A percentile compares a stretch with the other conserved stretches of the same genome.
These are phyloP conservation scores for Macrotrachela quadricornifera DNA, from an alignment of 1,140 invertebrate species.

Conservation along the genomic window DNA sequence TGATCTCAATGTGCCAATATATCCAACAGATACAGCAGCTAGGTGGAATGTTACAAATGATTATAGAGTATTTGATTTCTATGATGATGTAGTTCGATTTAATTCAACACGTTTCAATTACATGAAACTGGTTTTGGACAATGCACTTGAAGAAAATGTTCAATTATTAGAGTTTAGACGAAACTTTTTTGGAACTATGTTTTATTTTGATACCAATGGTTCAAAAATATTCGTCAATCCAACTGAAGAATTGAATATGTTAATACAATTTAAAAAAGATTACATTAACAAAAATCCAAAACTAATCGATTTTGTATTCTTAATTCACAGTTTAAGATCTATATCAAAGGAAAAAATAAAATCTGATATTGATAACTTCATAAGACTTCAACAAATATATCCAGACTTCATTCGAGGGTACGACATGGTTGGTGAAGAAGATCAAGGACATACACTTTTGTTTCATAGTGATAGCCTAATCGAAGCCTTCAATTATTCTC, in stretches of 20 bases:
- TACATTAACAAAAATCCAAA: constrained; percentile 2
- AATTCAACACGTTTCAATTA: constrained; percentile 4
- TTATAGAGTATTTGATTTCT: constrained; percentile 2
- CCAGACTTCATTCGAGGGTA: constrained; percentile 13
- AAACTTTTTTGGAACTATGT: constrained; percentile 1
- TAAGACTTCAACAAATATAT: constrained; percentile 11
- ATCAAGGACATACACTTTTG: constrained; percentile 14
- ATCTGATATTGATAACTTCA: background rate
- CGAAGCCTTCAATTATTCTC: background rate
- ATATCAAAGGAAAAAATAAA: too few relatives aligned
- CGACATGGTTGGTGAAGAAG: constrained; percentile 16
- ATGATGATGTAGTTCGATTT: background rate
- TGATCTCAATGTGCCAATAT: constrained; percentile 1
- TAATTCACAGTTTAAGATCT: background rate
- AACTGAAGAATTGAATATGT: background rate
- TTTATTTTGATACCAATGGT: constrained; percentile 1
- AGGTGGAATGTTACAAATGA: constrained; percentile 4
- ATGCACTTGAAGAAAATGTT: constrained; percentile 5
- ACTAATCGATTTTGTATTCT: constrained; percentile 6
- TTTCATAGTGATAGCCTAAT: constrained; percentile 12
- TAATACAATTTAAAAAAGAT: constrained; percentile 5
- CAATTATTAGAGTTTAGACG: constrained; percentile 7
- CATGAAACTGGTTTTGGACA: background rate
- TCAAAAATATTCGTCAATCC: background rate
- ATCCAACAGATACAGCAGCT: constrained; percentile 1